Base-by-base conservation (phyloP, 1,140 invertebrate species). In the Ceratitis capitata region DNA sequence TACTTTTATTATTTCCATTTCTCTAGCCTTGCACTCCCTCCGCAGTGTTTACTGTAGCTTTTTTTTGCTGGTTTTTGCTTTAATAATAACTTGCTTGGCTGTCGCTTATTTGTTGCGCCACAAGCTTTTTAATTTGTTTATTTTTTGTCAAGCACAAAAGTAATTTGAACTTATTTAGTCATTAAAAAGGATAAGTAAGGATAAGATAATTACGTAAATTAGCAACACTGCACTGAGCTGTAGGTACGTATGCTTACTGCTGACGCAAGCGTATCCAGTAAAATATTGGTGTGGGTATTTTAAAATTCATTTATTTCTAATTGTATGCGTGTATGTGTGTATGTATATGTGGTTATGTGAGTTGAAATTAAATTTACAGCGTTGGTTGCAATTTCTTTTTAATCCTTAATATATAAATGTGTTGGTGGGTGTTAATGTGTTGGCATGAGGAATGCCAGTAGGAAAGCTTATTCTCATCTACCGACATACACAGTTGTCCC, bases 121-220 rank as follows among this genome's bases (percentile, higher is more conserved):
- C 47, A 29, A 53, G 47, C 47, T 35, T 19, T 53, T 19, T 53
- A 42, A 83, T 32, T 51, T 51, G 47, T 26, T 58, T 35, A 58
- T 51, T 83, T 83, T 83, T 83, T 29, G 19, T 42, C 47, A 53
- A 83, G 82, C 53, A 51, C 23, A 83, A 83, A 51, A 42, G 47
- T 58, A 83, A 53, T 83, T 51, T 32, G 82, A 58, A 83, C 53
- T 39, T 53, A 83, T 47, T 51, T 45, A 49, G 39, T 78, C 69
- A 45, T 78, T 83, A 83, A 83, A 58, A 58, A 35, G 45, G 82
- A 53, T 83, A 83, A 83, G 47, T n/a, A 58, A 53, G 45, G 82
- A 53, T 83, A 83, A 83, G 82, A 83, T 42, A 83, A 58, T 53
- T 83, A 58, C 82, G 53, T n/a, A 58, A 83, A 53, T 83, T 58